A percentile compares a stretch with the other conserved stretches of the same genome.
Evolutionary conservation across 35 echinoderm and acorn worm genomes (phyloP).

Genomic region (Ophioderma brevispina): DNA sequence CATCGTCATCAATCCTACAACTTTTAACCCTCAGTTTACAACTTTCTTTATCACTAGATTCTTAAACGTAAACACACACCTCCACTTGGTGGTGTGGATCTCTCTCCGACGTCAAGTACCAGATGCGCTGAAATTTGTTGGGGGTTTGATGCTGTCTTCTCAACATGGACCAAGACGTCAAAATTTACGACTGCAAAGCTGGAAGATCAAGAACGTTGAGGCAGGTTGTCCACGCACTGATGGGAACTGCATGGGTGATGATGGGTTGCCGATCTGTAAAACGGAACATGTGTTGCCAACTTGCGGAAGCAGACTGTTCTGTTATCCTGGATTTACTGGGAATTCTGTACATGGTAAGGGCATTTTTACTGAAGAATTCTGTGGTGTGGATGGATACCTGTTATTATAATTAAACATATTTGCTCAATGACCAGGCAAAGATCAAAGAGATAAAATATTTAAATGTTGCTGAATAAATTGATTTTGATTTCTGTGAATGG

Average conservation of each 20-base stretch:
- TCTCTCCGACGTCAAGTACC: constrained; percentile 1
- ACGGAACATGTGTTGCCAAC: constrained; percentile 79
- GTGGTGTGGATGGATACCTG: constrained; percentile 49
- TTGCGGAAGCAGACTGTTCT: constrained; percentile 59
- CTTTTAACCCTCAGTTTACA: too few relatives aligned
- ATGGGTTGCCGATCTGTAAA: constrained; percentile 56
- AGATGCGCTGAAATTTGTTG: neutral
- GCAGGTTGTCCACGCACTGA: constrained; percentile 78
- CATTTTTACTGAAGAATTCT: too few relatives aligned
- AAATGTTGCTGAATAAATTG: too few relatives aligned
- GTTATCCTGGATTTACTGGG: constrained; percentile 80
- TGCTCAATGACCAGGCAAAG: too few relatives aligned
- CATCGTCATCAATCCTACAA: too few relatives aligned
- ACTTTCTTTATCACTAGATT: constrained; percentile 44
- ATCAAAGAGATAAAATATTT: too few relatives aligned
- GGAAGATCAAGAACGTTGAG: constrained; percentile 23
- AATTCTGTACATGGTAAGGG: too few relatives aligned
- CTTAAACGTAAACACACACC: constrained; percentile 87
- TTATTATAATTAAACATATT: too few relatives aligned
- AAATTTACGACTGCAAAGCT: constrained; percentile 64
- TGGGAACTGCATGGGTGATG: neutral
- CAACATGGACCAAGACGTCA: constrained; percentile 82
- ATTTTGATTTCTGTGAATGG: too few relatives aligned
- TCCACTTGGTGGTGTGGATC: constrained; percentile 81
- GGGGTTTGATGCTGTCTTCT: constrained; percentile 78